Base-by-base conservation (phyloP, 1,140 invertebrate genomes). In the Linepithema humile region DNA sequence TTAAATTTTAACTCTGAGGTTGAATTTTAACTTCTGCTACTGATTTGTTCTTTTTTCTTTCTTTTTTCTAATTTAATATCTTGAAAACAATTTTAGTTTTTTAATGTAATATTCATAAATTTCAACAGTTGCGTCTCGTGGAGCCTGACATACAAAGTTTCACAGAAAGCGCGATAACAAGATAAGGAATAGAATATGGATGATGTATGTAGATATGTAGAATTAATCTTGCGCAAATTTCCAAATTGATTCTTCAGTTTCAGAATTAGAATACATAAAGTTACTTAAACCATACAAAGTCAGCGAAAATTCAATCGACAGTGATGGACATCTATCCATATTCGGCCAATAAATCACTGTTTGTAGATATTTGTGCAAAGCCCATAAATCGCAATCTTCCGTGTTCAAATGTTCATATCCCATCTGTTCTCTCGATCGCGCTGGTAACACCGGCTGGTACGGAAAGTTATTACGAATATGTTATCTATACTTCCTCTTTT, bases 81-180 rank as follows among this genome's bases (percentile, higher is more conserved):
- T 53, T 4, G 48, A n/a, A n/a, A n/a, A 23, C 7, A 15, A 57
- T 26, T 12, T 69, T 17, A 40, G 48, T 59, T 35, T 55, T 23
- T 78, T 67, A 50, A 60, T 43, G 43, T 60, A 65, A 53, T 67
- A 67, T 82, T 62, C 45, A 72, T 83, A 53, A 83, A 83, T 88
- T 80, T 77, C 43, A 62, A 43, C 15, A 57, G 53, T 38, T 74
- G 29, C 62, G 59, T 72, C 60, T 38, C 67, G 23, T 53, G 80
- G 80, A 50, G 48, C 10, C 43, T 45, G 15, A 80, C 59, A 88
- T 87, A 82, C 82, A 84, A 87, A 87, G 73, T 88, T 88, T 87
- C 29, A 38, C 64, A 23, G n/a, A 48, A 40, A 43, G 48, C 59
- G 9, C 50, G 43, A 5, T 23, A 55, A 40, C 32, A 80, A 32